Percentiles rank a stretch among this genome's conserved stretches.
Conservation (phyloP, 2,888 invertebrate genomes). For the Patella depressa region DNA sequence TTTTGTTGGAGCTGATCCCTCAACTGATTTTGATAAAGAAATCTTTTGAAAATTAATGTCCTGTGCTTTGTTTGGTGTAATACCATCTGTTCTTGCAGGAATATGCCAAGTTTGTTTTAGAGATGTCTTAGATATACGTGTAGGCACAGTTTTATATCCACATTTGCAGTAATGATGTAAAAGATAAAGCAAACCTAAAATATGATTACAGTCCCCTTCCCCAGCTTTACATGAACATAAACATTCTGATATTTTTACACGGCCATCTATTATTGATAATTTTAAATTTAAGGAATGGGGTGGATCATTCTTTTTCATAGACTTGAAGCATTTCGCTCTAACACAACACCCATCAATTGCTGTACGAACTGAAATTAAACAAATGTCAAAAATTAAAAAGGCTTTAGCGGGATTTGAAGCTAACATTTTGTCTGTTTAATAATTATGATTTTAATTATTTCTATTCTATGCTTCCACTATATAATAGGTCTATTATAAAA, state of each 20-base stretch:
- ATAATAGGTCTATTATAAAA: no score
- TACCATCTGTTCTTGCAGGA: not conserved
- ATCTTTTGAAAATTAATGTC: not conserved
- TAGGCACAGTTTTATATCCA: not conserved
- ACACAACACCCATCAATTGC: not conserved
- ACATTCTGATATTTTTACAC: not conserved
- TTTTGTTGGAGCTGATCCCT: not conserved
- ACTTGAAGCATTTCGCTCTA: not conserved
- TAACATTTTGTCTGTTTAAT: no score
- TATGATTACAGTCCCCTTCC: not conserved
- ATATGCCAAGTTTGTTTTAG: not conserved
- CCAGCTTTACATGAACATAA: slow-evolving; percentile 1
- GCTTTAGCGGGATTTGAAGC: no score
- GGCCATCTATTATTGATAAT: not conserved
- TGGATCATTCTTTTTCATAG: not conserved
- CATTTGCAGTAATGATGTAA: not conserved
- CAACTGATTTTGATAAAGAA: not conserved
- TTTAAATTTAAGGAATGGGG: not conserved
- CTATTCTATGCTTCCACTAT: no score
- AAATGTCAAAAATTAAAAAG: not conserved
- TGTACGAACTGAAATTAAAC: not conserved
- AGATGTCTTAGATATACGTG: not conserved
- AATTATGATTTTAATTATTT: no score
- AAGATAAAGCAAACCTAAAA: not conserved
- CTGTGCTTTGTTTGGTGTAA: not conserved